Percentiles rank a stretch among this genome's conserved stretches.
phyloP scores from a whole-genome alignment of 64 coral and sea anemone genomes.

The Actinia tenebrosa region DNA sequence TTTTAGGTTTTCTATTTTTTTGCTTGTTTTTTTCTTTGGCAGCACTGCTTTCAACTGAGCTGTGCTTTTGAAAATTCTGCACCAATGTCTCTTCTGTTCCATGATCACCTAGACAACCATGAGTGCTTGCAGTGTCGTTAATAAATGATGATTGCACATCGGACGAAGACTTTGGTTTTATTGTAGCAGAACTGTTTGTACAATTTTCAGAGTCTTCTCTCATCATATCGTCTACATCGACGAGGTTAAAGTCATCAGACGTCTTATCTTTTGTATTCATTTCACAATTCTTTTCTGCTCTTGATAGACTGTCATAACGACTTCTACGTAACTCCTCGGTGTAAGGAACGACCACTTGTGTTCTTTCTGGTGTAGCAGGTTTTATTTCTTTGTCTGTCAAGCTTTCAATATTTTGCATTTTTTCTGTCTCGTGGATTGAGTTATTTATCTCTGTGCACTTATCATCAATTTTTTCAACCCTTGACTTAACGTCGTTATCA shows the following conservation, averaged over 20 bases:
- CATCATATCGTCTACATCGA: background rate
- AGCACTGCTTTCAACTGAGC: background rate
- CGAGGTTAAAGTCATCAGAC: background rate
- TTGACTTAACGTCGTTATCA: background rate
- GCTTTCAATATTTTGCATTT: background rate
- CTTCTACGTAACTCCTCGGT: background rate
- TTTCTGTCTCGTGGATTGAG: background rate
- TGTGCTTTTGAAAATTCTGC: background rate
- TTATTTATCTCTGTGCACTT: too few species aligned
- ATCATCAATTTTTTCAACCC: background rate
- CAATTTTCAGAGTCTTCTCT: background rate
- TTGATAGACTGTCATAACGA: background rate
- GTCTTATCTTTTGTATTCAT: background rate
- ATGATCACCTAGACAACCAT: background rate
- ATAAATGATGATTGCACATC: background rate
- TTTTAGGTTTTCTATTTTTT: background rate
- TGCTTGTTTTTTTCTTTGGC: background rate
- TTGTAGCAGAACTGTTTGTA: background rate
- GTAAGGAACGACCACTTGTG: background rate
- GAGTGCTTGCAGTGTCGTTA: background rate
- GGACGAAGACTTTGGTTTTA: background rate
- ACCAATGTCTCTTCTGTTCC: background rate
- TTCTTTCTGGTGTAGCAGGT: background rate
- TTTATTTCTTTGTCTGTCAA: background rate
- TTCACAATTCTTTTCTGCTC: background rate